Evolutionary conservation across 2,797 vertebrate species (phyloP), one percentile per base, ranked within the genome.

Genomic region (Chaetophractus vellerosus): DNA sequence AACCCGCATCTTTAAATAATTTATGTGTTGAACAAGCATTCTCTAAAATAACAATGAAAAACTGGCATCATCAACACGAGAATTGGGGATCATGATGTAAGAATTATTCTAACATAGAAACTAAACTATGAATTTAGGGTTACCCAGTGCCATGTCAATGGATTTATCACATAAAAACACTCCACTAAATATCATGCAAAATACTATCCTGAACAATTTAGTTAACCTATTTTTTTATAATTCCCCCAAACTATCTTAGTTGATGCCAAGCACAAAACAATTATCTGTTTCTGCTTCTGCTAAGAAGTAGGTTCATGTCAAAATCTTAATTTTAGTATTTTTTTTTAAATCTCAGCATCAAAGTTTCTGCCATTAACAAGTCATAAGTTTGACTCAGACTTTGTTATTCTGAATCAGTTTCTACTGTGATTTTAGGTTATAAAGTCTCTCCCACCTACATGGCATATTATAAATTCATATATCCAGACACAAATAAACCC

Each of bases 401-500:
- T 21, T 66, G 48, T 88, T 94, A 90, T 91, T 79, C 63, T 76
- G 45, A 96, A 95, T 88, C 71, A 90, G 66, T 85, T 92, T 96
- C 68, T 94, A 64, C 66, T 71, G n/a, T 21, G 91, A 55, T 28
- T 93, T 95, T 88, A 92, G 50, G 93, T 64, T 81, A 93, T 68
- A 71, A 96, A 86, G 82, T 93, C 12, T 97, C 36, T 95, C n/a
- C 64, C 45, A 93, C 61, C 88, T 95, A 96, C 96, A 93, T 2
- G 96, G 69, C 63, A 0, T 55, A 52, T 76, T 92, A 88, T 41
- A 68, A 93, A 98, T 96, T 89, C 93, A 95, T 52, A 52, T 91
- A 96, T 55, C 4, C 82, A 97, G 71, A 95, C 69, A 96, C 12
- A 95, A 97, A 95, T 57, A 97, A 96, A 89, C 91, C 96, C 96